Conservation (phyloP, 1,140 invertebrate species). For the Zaprionus ghesquierei region DNA sequence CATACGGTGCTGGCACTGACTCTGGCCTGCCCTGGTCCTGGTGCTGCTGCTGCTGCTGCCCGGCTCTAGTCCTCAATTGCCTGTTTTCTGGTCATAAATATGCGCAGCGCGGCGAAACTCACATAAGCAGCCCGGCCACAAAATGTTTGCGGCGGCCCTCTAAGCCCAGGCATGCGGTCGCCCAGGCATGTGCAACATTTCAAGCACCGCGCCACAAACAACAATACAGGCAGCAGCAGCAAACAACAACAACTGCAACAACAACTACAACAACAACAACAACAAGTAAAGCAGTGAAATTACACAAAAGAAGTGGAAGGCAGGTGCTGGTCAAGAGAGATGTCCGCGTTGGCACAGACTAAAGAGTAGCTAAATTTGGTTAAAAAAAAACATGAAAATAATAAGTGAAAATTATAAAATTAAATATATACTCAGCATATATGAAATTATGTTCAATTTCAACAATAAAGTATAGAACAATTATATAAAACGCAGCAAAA, state of each 20-base stretch:
- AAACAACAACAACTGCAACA: constrained; percentile 12
- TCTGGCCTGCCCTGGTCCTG: constrained; percentile 2
- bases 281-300: constrained; percentile 6
- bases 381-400: neutral
- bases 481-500: no score
- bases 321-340: constrained; percentile 47
- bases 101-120: constrained; percentile 30
- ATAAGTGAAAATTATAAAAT: neutral
- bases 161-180: constrained; percentile 74
- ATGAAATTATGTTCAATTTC: no score
- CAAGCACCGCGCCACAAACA: constrained; percentile 55
- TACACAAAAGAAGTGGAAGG: constrained; percentile 59
- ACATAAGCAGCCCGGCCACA: constrained; percentile 63
- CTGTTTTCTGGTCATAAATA: constrained; percentile 60
- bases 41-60: no score
- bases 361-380: neutral
- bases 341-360: constrained; percentile 6
- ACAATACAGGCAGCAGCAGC: constrained; percentile 6
- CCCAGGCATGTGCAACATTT: constrained; percentile 77
- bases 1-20: neutral
- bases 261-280: neutral
- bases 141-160: constrained; percentile 73
- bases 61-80: constrained; percentile 2
- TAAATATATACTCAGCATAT: neutral
- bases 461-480: no score